phyloP scores from a whole-genome alignment of 1,140 invertebrate genomes.

The Drosophila virilis region DNA sequence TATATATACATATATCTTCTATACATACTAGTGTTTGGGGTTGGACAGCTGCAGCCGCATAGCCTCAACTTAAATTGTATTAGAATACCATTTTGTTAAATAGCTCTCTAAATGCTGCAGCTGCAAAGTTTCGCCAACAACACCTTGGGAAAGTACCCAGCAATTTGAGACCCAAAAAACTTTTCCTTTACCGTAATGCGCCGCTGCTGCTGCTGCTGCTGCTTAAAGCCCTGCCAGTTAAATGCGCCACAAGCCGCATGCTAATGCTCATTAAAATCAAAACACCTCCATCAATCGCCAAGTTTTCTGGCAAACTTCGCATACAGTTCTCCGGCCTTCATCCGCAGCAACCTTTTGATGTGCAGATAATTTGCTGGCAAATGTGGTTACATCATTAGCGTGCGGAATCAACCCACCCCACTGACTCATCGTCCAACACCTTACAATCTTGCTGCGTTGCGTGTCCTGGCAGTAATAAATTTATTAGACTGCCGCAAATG shows the following conservation, averaged over 20 bases:
- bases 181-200: neutral
- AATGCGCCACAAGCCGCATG: conserved; percentile 33
- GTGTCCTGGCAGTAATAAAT: conserved; percentile 68
- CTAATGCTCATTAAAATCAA: conserved; percentile 74
- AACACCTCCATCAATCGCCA: conserved; percentile 1
- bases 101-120: conserved; percentile 55
- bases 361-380: conserved; percentile 77
- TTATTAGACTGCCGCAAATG: conserved; percentile 77
- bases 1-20: too few species aligned
- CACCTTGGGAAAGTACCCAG: conserved; percentile 23
- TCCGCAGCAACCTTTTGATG: conserved; percentile 53
- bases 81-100: conserved; percentile 76
- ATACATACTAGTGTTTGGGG: conserved; percentile 1
- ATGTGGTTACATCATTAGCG: conserved; percentile 81
- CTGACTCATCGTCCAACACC: neutral
- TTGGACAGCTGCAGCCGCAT: conserved; percentile 12
- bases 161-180: conserved; percentile 48
- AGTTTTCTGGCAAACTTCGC: conserved; percentile 26
- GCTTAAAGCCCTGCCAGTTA: conserved; percentile 16
- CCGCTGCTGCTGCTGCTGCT: too few species aligned
- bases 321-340: too few species aligned
- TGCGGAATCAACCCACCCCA: conserved; percentile 28
- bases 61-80: conserved; percentile 36
- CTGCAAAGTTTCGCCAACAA: too few species aligned
- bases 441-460: conserved; percentile 12